Percentiles rank a stretch among this genome's conserved stretches.
Evolutionary conservation across 2,797 vertebrate genomes (phyloP).

Genomic region (Anolis apletophallus): DNA sequence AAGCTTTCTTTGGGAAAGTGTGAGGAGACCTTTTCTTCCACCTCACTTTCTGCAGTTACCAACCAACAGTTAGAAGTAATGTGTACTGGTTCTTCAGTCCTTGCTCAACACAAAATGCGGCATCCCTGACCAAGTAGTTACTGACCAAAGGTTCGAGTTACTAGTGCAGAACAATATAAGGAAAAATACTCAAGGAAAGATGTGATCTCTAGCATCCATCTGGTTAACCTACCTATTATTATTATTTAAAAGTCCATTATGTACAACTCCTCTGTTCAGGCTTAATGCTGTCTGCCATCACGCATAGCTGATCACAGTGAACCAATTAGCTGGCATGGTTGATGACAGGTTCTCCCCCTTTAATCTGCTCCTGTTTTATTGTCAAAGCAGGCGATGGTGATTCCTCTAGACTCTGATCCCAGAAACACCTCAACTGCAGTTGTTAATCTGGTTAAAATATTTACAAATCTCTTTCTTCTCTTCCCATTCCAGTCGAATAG

Average conservation of each 20-base stretch:
- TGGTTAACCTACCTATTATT: slow-evolving; percentile 62
- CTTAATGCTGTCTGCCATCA: slow-evolving; percentile 68
- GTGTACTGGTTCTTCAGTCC: background rate
- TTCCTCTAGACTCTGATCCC: slow-evolving; percentile 55
- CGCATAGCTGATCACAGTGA: slow-evolving; percentile 70
- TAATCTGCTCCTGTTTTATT: slow-evolving; percentile 58
- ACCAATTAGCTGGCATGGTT: slow-evolving; percentile 69
- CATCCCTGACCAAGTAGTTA: background rate
- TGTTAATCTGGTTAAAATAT: slow-evolving; percentile 77
- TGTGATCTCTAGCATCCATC: slow-evolving; percentile 65
- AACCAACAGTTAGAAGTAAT: background rate
- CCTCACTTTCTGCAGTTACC: background rate
- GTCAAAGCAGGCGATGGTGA: slow-evolving; percentile 55
- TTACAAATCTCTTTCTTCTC: slow-evolving; percentile 72
- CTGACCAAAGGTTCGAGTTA: background rate
- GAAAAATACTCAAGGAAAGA: slow-evolving; percentile 60
- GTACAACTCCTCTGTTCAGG: slow-evolving; percentile 53
- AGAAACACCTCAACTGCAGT: slow-evolving; percentile 66
- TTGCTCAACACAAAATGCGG: background rate
- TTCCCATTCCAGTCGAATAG: slow-evolving; percentile 59
- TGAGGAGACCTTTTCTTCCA: background rate
- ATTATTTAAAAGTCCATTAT: slow-evolving; percentile 61
- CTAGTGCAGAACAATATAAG: slow-evolving; percentile 38
- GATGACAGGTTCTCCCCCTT: slow-evolving; percentile 66
- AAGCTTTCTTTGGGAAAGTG: background rate